phyloP scores from a whole-genome alignment of 2,888 invertebrate species.

The Drosophila niveifrons region DNA sequence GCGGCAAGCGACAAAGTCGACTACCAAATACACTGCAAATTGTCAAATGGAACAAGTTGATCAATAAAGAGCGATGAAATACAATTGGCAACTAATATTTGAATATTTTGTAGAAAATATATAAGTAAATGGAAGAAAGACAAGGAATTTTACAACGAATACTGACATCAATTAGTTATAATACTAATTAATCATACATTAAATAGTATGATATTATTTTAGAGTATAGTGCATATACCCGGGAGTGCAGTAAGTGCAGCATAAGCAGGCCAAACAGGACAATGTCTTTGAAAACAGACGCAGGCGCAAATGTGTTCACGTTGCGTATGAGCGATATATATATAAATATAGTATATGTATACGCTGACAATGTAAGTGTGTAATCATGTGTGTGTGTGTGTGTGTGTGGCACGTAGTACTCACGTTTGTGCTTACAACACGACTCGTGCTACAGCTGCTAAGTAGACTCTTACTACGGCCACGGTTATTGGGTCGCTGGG shows the following conservation, averaged over 20 bases:
- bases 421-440: constrained; percentile 40
- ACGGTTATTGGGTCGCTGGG: constrained; percentile 55
- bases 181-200: too few relatives aligned
- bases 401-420: constrained; percentile 44
- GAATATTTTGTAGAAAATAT: too few relatives aligned
- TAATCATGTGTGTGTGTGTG: constrained; percentile 4
- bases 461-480: constrained; percentile 22
- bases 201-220: too few relatives aligned
- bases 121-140: too few relatives aligned
- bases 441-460: constrained; percentile 38
- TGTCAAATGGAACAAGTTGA: neutral
- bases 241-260: neutral
- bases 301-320: constrained; percentile 62
- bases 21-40: constrained; percentile 19
- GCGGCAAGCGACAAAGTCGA: neutral
- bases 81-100: too few relatives aligned
- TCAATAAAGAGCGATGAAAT: too few relatives aligned
- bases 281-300: constrained; percentile 70
- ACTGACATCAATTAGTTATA: too few relatives aligned
- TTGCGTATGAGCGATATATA: constrained; percentile 57
- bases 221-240: constrained; percentile 1
- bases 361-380: constrained; percentile 6
- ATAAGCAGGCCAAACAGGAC: constrained; percentile 43
- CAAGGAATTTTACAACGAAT: too few relatives aligned
- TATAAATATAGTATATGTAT: constrained; percentile 13